A percentile compares a stretch with the other conserved stretches of the same genome.
These are phyloP conservation scores for Dendrophyllia cribrosa DNA, from an alignment of 64 coral and sea anemone genomes.

Conservation along the genomic window DNA sequence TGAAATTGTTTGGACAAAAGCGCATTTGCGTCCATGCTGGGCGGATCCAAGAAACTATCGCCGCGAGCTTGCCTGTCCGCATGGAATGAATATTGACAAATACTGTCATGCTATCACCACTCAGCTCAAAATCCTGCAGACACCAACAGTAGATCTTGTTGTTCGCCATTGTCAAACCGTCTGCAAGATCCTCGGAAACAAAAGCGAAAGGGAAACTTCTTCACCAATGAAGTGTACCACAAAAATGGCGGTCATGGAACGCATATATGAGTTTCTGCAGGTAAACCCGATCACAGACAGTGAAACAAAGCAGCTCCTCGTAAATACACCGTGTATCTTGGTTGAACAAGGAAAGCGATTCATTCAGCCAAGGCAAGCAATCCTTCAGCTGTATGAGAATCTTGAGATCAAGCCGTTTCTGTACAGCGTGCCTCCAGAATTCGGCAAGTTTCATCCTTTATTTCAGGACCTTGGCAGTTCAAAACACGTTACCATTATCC, in stretches of 20 bases:
- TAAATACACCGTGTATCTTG: conserved; percentile 1
- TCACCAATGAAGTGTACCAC: not conserved
- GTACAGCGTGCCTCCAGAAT: conserved; percentile 50
- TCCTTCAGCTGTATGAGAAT: conserved; percentile 21
- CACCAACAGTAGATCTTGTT: conserved; percentile 42
- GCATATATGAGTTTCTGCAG: conserved; percentile 38
- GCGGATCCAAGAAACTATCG: not conserved
- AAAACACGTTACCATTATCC: conserved; percentile 11
- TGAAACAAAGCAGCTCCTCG: not conserved
- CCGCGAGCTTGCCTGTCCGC: not conserved
- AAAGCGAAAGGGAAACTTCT: not conserved
- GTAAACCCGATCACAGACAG: not conserved
- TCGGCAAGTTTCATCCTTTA: conserved; percentile 22
- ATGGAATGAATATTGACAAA: not conserved
- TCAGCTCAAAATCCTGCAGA: conserved; percentile 3
- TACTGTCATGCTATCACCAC: not conserved
- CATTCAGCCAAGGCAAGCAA: conserved; percentile 45
- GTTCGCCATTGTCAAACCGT: conserved; percentile 15
- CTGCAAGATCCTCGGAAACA: not conserved
- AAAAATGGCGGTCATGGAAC: not conserved
- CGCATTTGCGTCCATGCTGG: not conserved
- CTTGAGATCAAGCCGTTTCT: conserved; percentile 62
- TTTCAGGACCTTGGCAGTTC: conserved; percentile 52
- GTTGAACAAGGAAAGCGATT: conserved; percentile 42
- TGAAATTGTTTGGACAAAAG: conserved; percentile 44